Evolutionary conservation across 2,113 vertebrate species (phyloP).

Genomic region (Chionis minor): DNA sequence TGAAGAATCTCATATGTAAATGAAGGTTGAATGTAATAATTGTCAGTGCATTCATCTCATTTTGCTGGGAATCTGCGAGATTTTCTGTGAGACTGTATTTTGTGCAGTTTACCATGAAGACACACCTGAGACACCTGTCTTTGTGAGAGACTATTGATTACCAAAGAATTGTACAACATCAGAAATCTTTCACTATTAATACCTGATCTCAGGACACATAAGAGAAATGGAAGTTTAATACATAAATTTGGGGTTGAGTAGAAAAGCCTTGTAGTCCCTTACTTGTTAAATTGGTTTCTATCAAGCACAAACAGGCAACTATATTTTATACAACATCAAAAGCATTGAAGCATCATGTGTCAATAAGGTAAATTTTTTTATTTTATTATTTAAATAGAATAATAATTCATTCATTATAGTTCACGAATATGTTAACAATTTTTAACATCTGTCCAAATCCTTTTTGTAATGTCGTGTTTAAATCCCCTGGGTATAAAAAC

Average conservation of each 20-base stretch:
- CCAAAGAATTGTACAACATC: neutral
- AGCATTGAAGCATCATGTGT: neutral
- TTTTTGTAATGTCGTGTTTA: conserved; percentile 28
- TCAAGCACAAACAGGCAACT: neutral
- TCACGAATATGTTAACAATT: conserved; percentile 31
- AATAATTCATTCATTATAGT: conserved; percentile 51
- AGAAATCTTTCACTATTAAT: neutral
- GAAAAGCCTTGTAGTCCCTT: neutral
- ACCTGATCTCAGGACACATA: neutral
- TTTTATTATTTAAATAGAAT: conserved; percentile 27
- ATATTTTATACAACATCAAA: neutral
- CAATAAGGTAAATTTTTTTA: conserved; percentile 8
- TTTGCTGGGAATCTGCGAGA: neutral
- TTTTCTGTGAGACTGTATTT: neutral
- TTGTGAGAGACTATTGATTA: neutral
- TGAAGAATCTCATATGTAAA: neutral
- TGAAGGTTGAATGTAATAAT: neutral
- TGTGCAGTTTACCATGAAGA: neutral
- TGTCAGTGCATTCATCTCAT: neutral
- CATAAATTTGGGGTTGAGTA: neutral
- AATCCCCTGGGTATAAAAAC: conserved; percentile 29
- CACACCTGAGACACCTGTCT: neutral
- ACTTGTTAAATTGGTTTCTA: neutral
- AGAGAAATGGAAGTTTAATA: neutral
- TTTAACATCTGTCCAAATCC: conserved; percentile 33